Percentiles rank a stretch among this genome's conserved stretches.
Conservation (phyloP, 1,140 invertebrate genomes). For the Zaprionus nigranus region DNA sequence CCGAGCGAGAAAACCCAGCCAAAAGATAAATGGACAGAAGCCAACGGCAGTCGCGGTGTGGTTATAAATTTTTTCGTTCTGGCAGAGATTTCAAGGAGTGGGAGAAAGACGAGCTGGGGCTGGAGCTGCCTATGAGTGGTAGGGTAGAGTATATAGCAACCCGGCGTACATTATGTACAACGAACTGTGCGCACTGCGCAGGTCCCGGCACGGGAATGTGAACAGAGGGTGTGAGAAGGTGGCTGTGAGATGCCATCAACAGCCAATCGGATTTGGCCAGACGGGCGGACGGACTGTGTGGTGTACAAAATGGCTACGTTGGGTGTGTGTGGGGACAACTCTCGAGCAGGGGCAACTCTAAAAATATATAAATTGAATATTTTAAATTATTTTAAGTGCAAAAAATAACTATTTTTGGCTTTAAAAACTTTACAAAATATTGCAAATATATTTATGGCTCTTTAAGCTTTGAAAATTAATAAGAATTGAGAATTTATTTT, state of each 20-base stretch:
- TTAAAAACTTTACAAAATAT: neutral
- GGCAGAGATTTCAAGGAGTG: neutral
- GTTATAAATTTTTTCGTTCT: slow-evolving; percentile 63
- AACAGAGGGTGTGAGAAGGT: slow-evolving; percentile 13
- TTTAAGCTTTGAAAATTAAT: neutral
- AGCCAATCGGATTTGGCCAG: slow-evolving; percentile 63
- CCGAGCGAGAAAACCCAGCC: slow-evolving; percentile 33
- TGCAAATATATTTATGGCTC: neutral
- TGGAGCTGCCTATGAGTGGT: slow-evolving; percentile 24
- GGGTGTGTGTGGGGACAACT: neutral
- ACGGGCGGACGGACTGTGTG: neutral
- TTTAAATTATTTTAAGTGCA: neutral
- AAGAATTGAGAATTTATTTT: neutral
- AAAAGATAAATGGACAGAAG: slow-evolving; percentile 82
- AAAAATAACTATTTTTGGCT: neutral
- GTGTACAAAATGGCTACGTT: slow-evolving; percentile 66
- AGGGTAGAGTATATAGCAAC: slow-evolving; percentile 28
- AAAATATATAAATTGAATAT: neutral
- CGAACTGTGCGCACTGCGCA: slow-evolving; percentile 55
- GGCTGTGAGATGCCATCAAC: slow-evolving; percentile 46
- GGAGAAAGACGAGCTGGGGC: neutral
- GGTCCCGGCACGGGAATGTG: slow-evolving; percentile 25
- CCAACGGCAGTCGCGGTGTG: slow-evolving; percentile 66
- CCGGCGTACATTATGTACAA: slow-evolving; percentile 52
- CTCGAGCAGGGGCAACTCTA: neutral